phyloP scores from a whole-genome alignment of 2,113 vertebrate genomes.

The Cariama cristata region DNA sequence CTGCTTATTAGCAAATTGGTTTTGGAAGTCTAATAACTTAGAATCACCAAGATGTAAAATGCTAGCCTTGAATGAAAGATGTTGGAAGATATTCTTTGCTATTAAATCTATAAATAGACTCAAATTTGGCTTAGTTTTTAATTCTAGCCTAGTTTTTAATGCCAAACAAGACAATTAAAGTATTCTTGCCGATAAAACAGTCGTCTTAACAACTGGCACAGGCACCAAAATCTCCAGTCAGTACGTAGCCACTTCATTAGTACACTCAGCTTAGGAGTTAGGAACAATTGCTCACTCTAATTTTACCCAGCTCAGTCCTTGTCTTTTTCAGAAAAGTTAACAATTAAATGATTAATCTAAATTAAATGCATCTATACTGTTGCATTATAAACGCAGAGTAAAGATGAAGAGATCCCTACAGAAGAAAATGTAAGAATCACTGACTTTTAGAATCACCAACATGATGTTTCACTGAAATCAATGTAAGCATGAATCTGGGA shows the following conservation, averaged over 20 bases:
- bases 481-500: neutral
- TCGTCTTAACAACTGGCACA: neutral
- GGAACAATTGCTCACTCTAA: neutral
- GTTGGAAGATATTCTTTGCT: neutral
- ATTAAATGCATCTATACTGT: neutral
- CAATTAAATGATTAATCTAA: neutral
- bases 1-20: neutral
- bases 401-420: neutral
- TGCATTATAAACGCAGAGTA: neutral
- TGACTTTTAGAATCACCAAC: constrained; percentile 5
- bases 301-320: neutral
- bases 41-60: neutral
- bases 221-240: neutral
- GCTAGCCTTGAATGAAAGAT: neutral
- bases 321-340: neutral
- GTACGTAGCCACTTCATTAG: neutral
- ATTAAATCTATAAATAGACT: neutral
- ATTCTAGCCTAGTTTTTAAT: neutral
- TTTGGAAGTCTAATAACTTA: neutral
- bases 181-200: neutral
- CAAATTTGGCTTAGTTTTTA: neutral
- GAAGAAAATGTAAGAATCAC: neutral
- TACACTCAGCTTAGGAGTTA: neutral
- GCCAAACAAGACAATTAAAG: neutral
- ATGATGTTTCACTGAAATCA: neutral